Evolutionary conservation across 35 echinoderm and acorn worm genomes (phyloP).

Genomic region (Acanthaster planci): DNA sequence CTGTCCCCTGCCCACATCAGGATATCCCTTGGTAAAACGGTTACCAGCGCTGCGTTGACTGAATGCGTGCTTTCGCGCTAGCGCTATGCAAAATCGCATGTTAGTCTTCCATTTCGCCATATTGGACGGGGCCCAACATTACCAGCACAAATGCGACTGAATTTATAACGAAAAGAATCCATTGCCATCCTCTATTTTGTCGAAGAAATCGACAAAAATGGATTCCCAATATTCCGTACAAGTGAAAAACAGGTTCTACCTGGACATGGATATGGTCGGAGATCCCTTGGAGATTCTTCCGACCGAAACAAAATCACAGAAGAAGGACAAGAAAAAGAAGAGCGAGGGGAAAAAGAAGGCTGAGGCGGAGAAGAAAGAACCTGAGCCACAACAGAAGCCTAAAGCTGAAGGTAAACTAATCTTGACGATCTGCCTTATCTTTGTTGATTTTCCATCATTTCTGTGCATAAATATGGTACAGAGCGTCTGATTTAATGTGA

Average conservation of each 20-base stretch:
- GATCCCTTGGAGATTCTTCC: constrained; percentile 91
- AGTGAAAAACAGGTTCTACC: constrained; percentile 77
- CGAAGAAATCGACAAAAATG: constrained; percentile 79
- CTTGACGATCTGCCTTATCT: not conserved
- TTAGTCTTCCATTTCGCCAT: constrained; percentile 59
- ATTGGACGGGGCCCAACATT: constrained; percentile 50
- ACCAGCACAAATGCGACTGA: constrained; percentile 31
- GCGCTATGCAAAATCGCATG: constrained; percentile 2
- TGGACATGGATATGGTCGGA: constrained; percentile 66
- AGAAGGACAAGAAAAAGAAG: constrained; percentile 68
- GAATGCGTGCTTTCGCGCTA: not conserved
- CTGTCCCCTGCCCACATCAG: too few relatives aligned
- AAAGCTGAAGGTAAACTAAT: constrained; percentile 56
- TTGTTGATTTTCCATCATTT: not conserved
- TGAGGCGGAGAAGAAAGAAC: constrained; percentile 64
- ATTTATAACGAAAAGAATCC: constrained; percentile 90
- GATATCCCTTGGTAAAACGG: not conserved
- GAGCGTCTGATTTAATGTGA: too few relatives aligned
- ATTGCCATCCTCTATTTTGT: constrained; percentile 80
- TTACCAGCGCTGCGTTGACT: not conserved
- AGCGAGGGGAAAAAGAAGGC: constrained; percentile 57
- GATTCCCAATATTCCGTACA: constrained; percentile 79
- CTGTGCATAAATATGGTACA: too few relatives aligned
- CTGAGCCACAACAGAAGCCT: constrained; percentile 66
- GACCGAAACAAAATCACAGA: constrained; percentile 58